phyloP scores from a whole-genome alignment of 1,140 invertebrate genomes.

The Formica exsecta region DNA sequence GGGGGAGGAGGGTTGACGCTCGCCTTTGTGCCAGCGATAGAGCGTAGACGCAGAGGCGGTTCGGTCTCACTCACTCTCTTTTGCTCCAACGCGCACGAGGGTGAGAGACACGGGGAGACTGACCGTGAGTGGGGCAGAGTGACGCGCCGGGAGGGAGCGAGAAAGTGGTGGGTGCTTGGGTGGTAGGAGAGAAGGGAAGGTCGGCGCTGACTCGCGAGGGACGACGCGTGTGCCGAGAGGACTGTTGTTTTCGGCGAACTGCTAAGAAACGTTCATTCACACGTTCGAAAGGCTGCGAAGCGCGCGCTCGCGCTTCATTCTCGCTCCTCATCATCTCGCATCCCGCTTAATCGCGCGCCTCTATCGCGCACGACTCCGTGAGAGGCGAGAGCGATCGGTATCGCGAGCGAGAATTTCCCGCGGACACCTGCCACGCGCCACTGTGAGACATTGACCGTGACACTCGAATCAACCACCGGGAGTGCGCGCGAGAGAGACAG shows the following conservation, averaged over 20 bases:
- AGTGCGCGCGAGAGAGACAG: slow-evolving; percentile 50
- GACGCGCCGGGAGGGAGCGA: slow-evolving; percentile 69
- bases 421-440: slow-evolving; percentile 74
- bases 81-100: slow-evolving; percentile 60
- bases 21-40: slow-evolving; percentile 65
- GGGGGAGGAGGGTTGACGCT: slow-evolving; percentile 64
- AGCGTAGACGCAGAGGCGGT: slow-evolving; percentile 58
- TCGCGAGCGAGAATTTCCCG: slow-evolving; percentile 60
- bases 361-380: not conserved
- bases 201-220: slow-evolving; percentile 71
- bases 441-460: slow-evolving; percentile 76
- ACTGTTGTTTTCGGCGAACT: slow-evolving; percentile 75
- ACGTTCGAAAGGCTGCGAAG: slow-evolving; percentile 63
- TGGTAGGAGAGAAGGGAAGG: slow-evolving; percentile 74
- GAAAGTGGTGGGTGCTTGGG: slow-evolving; percentile 75
- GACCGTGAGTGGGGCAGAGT: slow-evolving; percentile 69
- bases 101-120: slow-evolving; percentile 62
- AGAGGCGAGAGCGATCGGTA: slow-evolving; percentile 18
- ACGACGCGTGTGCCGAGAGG: slow-evolving; percentile 73
- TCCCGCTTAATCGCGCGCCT: not conserved
- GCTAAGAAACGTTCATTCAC: slow-evolving; percentile 77
- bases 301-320: slow-evolving; percentile 36
- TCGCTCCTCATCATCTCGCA: not conserved
- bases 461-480: slow-evolving; percentile 70
- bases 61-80: slow-evolving; percentile 44